These are phyloP conservation scores for Leptopilina myrica DNA, from an alignment of 2,888 invertebrate genomes.

Conservation along the genomic window DNA sequence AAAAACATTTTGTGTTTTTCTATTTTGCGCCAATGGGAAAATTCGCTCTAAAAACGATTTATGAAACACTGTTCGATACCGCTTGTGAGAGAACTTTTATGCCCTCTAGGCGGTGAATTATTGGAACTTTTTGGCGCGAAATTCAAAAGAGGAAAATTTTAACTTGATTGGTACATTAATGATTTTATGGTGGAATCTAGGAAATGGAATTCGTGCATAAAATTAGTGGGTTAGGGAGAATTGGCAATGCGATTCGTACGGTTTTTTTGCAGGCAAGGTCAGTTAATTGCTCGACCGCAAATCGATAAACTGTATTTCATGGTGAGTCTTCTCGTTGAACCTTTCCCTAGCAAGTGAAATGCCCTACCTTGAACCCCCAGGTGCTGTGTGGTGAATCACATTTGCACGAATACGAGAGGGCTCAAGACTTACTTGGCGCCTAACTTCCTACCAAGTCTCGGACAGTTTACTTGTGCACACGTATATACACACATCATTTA, in stretches of 20 bases:
- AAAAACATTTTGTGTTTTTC: too few relatives aligned
- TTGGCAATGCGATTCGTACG: conserved; percentile 21
- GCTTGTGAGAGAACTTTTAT: too few relatives aligned
- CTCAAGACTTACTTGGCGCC: conserved; percentile 26
- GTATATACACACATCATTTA: neutral
- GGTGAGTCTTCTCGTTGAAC: conserved; percentile 35
- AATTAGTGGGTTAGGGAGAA: neutral
- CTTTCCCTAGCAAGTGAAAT: conserved; percentile 36
- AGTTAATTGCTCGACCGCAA: conserved; percentile 31
- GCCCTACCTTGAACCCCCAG: conserved; percentile 40
- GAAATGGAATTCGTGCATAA: too few relatives aligned
- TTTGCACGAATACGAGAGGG: conserved; percentile 20
- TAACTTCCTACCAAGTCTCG: conserved; percentile 24
- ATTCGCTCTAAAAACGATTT: too few relatives aligned
- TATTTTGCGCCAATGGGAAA: too few relatives aligned
- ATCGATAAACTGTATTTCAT: conserved; percentile 38
- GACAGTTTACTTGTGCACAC: neutral
- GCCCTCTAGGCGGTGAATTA: too few relatives aligned
- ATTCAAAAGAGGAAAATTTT: too few relatives aligned
- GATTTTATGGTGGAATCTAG: too few relatives aligned
- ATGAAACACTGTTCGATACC: too few relatives aligned
- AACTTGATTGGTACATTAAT: too few relatives aligned
- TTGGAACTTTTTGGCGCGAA: too few relatives aligned
- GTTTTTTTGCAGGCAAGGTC: conserved; percentile 30
- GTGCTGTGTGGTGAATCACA: conserved; percentile 37